Base-by-base conservation (phyloP, 2,797 vertebrate genomes). In the Caiman crocodilus region DNA sequence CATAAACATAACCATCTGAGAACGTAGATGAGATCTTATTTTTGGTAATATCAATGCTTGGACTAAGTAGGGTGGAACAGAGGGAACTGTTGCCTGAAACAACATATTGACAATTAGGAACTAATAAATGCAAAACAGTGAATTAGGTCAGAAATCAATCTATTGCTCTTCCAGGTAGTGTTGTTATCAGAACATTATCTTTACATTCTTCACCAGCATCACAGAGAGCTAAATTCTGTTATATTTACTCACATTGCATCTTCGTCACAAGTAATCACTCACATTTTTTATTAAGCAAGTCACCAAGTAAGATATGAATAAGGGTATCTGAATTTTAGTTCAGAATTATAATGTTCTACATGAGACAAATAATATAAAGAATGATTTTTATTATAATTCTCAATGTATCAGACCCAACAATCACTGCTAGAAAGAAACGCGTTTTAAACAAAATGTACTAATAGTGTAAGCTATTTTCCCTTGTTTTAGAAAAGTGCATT, bases 401-500 rank as follows among this genome's bases (percentile, higher is more conserved):
- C n/a, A 23, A 15, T 7, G 14, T 63, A 56, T 58, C 58, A 55
- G 42, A 64, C 74, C 87, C 30, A 91, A 57, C 61, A 88, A 77
- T 83, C 69, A 26, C 28, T 67, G 14, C 4, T 60, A 50, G 35
- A 35, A 71, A 86, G n/a, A 91, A 90, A 75, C 42, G 78, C 0
- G 3, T 26, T 85, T 80, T 93, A 76, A 90, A 76, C 77, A 5
- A 32, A 89, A 90, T 90, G 92, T 59, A 18, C 87, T 63, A 78
- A 35, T 8, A 67, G 55, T 83, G 85, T 61, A 79, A 94, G 69
- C 30, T 85, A 5, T 82, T 83, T 35, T 82, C 16, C 56, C 92
- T 95, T 93, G 75, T 75, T 93, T 87, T 81, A 84, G 56, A 71
- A 93, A 65, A 80, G 59, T n/a, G 4, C 71, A 90, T 71, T 74